These are phyloP conservation scores for Hirundo rustica DNA, from an alignment of 2,797 vertebrate genomes.

Conservation along the genomic window DNA sequence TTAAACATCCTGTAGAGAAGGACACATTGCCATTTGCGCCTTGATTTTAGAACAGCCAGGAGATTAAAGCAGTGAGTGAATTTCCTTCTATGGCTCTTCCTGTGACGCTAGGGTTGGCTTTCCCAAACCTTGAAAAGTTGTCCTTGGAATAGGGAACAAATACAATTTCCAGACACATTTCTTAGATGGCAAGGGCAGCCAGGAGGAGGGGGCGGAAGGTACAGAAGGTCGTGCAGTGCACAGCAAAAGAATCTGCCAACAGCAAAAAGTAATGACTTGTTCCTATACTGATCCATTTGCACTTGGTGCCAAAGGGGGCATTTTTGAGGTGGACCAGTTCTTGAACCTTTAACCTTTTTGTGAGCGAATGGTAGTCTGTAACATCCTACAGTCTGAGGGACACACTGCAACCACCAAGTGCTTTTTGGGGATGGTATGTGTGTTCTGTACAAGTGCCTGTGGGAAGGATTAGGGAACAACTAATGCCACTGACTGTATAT, in stretches of 20 bases:
- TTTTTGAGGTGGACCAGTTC: background rate
- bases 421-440: background rate
- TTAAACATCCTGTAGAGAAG: background rate
- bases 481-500: background rate
- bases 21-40: background rate
- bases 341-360: background rate
- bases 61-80: background rate
- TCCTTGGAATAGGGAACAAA: background rate
- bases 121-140: background rate
- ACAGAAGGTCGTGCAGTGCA: background rate
- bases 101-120: background rate
- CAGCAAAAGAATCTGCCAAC: background rate
- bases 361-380: rapidly evolving
- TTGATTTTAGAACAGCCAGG: background rate
- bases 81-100: background rate
- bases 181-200: background rate
- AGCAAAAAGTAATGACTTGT: background rate
- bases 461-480: background rate
- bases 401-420: background rate
- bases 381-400: background rate
- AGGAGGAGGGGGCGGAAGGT: background rate
- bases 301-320: background rate
- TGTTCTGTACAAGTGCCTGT: background rate
- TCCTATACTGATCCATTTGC: background rate
- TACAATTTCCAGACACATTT: background rate